A percentile compares a stretch with the other conserved stretches of the same genome.
Conservation (phyloP, 2,113 vertebrate genomes). For the Oceanodroma tethys region DNA sequence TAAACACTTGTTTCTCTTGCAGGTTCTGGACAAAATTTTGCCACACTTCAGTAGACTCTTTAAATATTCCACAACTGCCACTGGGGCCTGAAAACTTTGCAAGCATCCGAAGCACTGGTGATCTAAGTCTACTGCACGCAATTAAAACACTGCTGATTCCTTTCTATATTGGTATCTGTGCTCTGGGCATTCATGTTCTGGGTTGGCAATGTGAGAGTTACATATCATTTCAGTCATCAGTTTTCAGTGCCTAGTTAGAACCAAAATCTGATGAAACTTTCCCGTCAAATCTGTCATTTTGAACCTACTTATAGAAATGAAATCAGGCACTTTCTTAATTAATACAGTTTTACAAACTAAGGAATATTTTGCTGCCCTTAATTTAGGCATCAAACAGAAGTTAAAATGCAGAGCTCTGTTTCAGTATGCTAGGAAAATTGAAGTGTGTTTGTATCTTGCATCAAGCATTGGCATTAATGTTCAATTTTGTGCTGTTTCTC, state of each 20-base stretch:
- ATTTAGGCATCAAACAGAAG: conserved; percentile 21
- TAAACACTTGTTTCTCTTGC: background rate
- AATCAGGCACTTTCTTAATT: conserved; percentile 4
- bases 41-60: background rate
- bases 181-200: background rate
- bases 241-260: background rate
- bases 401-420: conserved; percentile 18
- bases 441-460: conserved; percentile 1
- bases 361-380: conserved; percentile 17
- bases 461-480: background rate
- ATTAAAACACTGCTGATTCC: background rate
- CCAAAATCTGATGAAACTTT: background rate
- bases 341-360: conserved; percentile 15
- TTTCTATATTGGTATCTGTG: background rate
- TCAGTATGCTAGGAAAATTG: background rate
- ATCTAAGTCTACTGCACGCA: background rate
- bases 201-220: background rate
- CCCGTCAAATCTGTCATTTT: background rate
- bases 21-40: background rate
- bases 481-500: background rate
- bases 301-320: background rate
- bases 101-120: background rate
- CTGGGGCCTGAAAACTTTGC: background rate
- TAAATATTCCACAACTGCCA: background rate
- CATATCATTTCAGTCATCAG: background rate